A percentile compares a stretch with the other conserved stretches of the same genome.
Conservation (phyloP, 1,140 invertebrate genomes). For the Brachionus sp. region DNA sequence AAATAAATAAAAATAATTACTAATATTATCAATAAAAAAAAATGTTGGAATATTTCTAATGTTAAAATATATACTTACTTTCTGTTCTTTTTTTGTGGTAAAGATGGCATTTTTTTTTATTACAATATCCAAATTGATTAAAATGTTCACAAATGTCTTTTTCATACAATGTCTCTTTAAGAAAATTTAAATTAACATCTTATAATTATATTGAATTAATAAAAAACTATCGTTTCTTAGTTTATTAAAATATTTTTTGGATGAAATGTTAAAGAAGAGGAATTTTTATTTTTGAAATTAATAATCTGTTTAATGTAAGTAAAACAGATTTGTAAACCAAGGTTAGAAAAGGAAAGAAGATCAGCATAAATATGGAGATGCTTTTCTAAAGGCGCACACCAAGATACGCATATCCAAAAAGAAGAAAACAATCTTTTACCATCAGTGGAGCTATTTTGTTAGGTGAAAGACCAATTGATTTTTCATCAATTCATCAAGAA, state of each 20-base stretch:
- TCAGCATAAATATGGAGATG: neutral
- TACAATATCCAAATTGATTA: neutral
- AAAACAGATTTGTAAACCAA: neutral
- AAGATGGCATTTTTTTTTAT: neutral
- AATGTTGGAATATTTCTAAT: too few relatives aligned
- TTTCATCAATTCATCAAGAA: too few relatives aligned
- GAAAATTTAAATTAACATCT: neutral
- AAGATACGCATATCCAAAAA: neutral
- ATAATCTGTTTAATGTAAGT: too few relatives aligned
- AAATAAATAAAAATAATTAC: too few relatives aligned
- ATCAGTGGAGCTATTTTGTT: neutral
- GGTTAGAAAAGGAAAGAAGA: neutral
- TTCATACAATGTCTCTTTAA: slow-evolving; percentile 4
- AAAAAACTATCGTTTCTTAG: too few relatives aligned
- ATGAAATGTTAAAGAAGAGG: too few relatives aligned
- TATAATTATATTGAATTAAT: too few relatives aligned
- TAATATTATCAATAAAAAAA: too few relatives aligned
- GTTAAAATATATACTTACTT: neutral
- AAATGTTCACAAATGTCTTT: slow-evolving; percentile 21
- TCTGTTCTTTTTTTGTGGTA: slow-evolving; percentile 10
- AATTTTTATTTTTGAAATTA: too few relatives aligned
- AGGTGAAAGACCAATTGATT: neutral
- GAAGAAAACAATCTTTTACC: neutral
- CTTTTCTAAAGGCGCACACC: neutral
- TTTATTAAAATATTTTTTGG: too few relatives aligned